These are phyloP conservation scores for Scaptomyza hsui DNA, from an alignment of 1,140 invertebrate genomes.

Conservation along the genomic window DNA sequence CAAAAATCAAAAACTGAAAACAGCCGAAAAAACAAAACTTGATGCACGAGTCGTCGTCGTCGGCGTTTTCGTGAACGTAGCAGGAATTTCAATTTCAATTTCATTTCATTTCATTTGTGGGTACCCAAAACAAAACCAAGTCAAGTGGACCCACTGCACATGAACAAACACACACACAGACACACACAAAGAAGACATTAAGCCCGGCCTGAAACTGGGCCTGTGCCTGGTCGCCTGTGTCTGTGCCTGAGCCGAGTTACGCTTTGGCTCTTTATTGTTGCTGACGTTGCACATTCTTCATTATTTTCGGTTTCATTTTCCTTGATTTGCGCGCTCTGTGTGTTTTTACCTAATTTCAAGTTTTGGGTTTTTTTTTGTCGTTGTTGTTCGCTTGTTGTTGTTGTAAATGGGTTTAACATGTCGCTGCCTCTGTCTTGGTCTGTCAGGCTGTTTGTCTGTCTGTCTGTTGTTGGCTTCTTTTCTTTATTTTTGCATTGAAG, in stretches of 20 bases:
- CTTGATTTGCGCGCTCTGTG: constrained; percentile 29
- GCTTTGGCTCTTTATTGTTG: constrained; percentile 42
- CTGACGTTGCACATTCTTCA: constrained; percentile 77
- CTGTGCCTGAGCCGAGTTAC: constrained; percentile 21
- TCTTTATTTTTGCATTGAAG: constrained; percentile 42
- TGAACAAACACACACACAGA: constrained; percentile 13
- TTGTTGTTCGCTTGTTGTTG: constrained; percentile 10
- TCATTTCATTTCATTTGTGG: constrained; percentile 30
- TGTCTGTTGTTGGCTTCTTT: constrained; percentile 34
- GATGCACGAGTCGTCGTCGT: constrained; percentile 31
- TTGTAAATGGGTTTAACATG: constrained; percentile 58
- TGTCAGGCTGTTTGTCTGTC: constrained; percentile 5
- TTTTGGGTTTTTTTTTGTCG: constrained; percentile 47
- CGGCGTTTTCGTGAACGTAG: constrained; percentile 50
- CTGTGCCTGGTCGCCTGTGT: constrained; percentile 6
- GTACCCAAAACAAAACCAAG: constrained; percentile 61
- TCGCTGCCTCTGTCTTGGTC: constrained; percentile 20
- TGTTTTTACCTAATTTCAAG: constrained; percentile 73
- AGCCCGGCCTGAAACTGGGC: constrained; percentile 7
- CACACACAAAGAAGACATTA: not conserved
- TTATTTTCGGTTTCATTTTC: constrained; percentile 49
- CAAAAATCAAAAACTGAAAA: constrained; percentile 21
- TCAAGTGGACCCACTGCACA: constrained; percentile 34
- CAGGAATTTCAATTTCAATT: constrained; percentile 77
- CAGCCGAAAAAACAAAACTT: constrained; percentile 31